These are phyloP conservation scores for Columba guinea DNA, from an alignment of 2,797 vertebrate species.

Conservation along the genomic window DNA sequence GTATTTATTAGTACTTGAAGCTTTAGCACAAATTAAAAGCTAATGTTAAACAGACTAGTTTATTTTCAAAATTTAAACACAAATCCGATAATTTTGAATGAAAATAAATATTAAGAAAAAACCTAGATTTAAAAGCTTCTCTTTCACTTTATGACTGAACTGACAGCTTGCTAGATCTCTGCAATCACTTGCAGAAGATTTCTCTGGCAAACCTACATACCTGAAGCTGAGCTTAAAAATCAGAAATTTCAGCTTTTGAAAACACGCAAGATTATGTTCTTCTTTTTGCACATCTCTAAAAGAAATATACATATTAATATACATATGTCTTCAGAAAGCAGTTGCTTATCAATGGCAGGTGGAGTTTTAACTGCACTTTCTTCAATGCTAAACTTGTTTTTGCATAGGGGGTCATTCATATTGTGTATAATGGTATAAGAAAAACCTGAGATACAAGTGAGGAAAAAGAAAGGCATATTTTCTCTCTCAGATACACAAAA, in stretches of 20 bases:
- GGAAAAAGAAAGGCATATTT: neutral
- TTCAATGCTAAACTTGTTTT: neutral
- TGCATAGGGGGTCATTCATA: accelerated
- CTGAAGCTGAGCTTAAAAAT: neutral
- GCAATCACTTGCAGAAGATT: neutral
- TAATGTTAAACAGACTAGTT: neutral
- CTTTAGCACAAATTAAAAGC: neutral
- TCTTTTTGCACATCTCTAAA: neutral
- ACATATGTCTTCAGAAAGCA: neutral
- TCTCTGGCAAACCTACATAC: neutral
- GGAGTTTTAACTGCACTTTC: neutral
- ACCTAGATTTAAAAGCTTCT: neutral
- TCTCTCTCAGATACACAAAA: neutral
- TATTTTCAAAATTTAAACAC: neutral
- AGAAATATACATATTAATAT: neutral
- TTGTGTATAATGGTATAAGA: neutral
- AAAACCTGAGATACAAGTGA: neutral
- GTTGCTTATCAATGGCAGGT: neutral
- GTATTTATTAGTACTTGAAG: neutral
- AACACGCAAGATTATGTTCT: neutral
- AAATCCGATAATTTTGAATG: neutral
- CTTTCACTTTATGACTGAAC: neutral
- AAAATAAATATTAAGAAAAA: neutral
- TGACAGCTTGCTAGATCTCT: neutral
- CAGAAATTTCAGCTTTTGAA: neutral